Conservation (phyloP, 2,113 vertebrate species). For the Urocynchramus pylzowi region DNA sequence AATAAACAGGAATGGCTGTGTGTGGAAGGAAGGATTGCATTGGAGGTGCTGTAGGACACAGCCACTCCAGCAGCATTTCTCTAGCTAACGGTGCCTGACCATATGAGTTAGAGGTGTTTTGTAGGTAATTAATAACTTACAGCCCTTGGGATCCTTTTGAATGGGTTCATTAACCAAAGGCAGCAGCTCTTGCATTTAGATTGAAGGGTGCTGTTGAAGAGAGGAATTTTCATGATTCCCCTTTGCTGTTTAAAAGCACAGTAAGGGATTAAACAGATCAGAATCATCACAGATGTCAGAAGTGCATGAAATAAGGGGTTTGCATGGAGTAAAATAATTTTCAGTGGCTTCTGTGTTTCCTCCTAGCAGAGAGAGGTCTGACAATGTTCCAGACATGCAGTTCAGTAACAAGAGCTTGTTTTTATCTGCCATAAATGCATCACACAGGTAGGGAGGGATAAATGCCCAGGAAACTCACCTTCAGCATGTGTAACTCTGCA, state of each 20-base stretch:
- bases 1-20: background rate
- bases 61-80: background rate
- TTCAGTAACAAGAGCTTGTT: slow-evolving; percentile 32
- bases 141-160: background rate
- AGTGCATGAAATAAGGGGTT: background rate
- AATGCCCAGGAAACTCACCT: slow-evolving; percentile 54
- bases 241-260: background rate
- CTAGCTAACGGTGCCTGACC: background rate
- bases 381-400: background rate
- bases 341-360: background rate
- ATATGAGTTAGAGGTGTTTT: background rate
- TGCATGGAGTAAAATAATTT: background rate
- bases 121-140: background rate
- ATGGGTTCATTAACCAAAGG: background rate
- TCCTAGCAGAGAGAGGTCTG: background rate
- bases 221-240: background rate
- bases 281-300: background rate
- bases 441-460: slow-evolving; percentile 1
- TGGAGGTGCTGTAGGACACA: background rate
- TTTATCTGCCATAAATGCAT: background rate
- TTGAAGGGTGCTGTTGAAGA: background rate
- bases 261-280: background rate
- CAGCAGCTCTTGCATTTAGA: background rate
- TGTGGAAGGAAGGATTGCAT: background rate
- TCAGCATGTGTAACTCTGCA: slow-evolving; percentile 72